phyloP scores from a whole-genome alignment of 1,140 invertebrate species.

The Triops longicaudatus region DNA sequence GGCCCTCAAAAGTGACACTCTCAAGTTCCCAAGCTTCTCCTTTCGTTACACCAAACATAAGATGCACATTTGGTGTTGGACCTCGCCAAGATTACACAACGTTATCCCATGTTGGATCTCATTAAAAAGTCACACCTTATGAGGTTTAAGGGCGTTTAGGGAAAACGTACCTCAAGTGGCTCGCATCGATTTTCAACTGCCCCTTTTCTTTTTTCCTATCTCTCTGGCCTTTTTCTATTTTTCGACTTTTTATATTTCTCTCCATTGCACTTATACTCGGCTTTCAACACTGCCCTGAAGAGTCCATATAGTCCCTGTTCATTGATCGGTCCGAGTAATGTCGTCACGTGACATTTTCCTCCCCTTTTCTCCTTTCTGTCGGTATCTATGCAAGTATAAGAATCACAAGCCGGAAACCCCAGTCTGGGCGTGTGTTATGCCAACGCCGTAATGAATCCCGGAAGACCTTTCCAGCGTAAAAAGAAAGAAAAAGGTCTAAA shows the following conservation, averaged over 20 bases:
- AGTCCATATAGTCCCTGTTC: neutral
- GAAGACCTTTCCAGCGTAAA: neutral
- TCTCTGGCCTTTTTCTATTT: neutral
- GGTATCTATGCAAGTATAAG: neutral
- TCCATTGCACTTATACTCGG: neutral
- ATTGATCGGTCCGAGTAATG: neutral
- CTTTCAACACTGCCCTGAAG: slow-evolving; percentile 1
- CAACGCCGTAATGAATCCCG: slow-evolving; percentile 5
- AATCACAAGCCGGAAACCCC: slow-evolving; percentile 6
- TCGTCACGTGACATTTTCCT: neutral
- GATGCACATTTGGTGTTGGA: neutral
- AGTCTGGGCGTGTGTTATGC: neutral
- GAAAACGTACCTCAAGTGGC: slow-evolving; percentile 14
- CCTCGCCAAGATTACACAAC: neutral
- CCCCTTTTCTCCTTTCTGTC: neutral
- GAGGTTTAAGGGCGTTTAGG: slow-evolving; percentile 2
- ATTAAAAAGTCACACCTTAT: neutral
- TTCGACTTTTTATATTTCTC: neutral
- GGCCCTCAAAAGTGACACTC: neutral
- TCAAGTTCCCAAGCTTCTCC: neutral
- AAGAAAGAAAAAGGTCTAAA: no score
- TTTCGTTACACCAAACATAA: neutral
- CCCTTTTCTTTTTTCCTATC: neutral
- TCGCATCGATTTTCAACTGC: neutral
- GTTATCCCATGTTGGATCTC: neutral